These are phyloP conservation scores for Rhinatrema bivittatum DNA, from an alignment of 2,797 vertebrate species.

Conservation along the genomic window DNA sequence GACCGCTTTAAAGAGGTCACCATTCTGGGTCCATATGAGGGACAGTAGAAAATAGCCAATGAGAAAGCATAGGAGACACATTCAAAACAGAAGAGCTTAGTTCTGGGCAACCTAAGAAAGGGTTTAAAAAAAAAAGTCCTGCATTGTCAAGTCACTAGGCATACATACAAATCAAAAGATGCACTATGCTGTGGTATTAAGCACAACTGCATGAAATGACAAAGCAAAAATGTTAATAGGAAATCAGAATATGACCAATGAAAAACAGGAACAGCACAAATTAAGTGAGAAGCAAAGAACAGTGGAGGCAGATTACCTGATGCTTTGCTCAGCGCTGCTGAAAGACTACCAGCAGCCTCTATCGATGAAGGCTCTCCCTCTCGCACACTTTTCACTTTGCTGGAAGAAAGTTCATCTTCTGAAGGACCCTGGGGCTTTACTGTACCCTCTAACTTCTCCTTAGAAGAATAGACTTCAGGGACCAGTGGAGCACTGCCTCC, in stretches of 20 bases:
- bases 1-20: too few relatives aligned
- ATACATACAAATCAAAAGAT: too few relatives aligned
- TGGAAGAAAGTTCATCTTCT: conserved; percentile 46
- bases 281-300: conserved; percentile 39
- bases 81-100: too few relatives aligned
- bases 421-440: conserved; percentile 39
- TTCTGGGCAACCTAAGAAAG: too few relatives aligned
- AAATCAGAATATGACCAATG: conserved; percentile 14
- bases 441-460: conserved; percentile 42
- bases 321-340: conserved; percentile 59
- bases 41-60: too few relatives aligned
- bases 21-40: too few relatives aligned
- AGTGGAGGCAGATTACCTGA: conserved; percentile 61
- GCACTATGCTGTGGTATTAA: too few relatives aligned
- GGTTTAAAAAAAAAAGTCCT: too few relatives aligned
- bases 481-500: conserved; percentile 16
- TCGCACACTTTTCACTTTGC: conserved; percentile 50
- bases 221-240: too few relatives aligned
- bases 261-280: conserved; percentile 25
- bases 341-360: conserved; percentile 45
- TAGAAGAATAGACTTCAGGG: conserved; percentile 33
- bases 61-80: too few relatives aligned
- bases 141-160: too few relatives aligned
- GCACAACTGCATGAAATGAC: conserved; percentile 3
- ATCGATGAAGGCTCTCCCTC: too few relatives aligned